phyloP scores from a whole-genome alignment of 2,888 invertebrate genomes.

The Eugnorisma glareosa region DNA sequence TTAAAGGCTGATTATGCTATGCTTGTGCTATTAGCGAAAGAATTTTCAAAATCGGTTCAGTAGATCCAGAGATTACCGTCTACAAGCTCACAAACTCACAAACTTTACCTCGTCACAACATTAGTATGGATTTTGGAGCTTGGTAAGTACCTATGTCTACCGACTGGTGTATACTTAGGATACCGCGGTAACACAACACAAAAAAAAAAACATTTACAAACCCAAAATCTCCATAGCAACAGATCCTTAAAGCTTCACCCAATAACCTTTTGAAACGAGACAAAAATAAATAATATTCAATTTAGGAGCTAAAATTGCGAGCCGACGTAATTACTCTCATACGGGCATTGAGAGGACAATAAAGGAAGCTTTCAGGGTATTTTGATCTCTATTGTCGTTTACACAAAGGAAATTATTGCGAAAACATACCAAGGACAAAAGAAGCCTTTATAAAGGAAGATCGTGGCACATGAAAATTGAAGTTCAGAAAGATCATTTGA shows the following conservation, averaged over 20 bases:
- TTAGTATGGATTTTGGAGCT: background rate
- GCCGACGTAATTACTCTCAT: conserved; percentile 59
- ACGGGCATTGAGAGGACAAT: conserved; percentile 50
- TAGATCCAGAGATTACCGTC: no score
- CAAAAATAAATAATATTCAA: conserved; percentile 67
- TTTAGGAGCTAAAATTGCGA: conserved; percentile 64
- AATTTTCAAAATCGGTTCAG: no score
- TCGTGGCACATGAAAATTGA: background rate
- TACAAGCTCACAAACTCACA: no score
- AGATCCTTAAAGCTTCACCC: conserved; percentile 28
- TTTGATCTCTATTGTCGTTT: conserved; percentile 52
- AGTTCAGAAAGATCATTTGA: conserved; percentile 17
- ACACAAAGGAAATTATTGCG: conserved; percentile 50
- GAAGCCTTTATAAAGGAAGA: conserved; percentile 18
- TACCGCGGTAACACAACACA: background rate
- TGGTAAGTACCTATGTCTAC: background rate
- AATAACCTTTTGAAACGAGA: conserved; percentile 44
- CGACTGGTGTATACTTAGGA: background rate
- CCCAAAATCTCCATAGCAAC: background rate
- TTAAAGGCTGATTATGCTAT: no score
- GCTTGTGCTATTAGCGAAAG: no score
- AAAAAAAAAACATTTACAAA: background rate
- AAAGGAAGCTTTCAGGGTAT: conserved; percentile 50
- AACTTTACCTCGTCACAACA: no score
- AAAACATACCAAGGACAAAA: conserved; percentile 36